These are phyloP conservation scores for Alouatta palliata DNA, from an alignment of 2,113 vertebrate genomes.

Conservation along the genomic window DNA sequence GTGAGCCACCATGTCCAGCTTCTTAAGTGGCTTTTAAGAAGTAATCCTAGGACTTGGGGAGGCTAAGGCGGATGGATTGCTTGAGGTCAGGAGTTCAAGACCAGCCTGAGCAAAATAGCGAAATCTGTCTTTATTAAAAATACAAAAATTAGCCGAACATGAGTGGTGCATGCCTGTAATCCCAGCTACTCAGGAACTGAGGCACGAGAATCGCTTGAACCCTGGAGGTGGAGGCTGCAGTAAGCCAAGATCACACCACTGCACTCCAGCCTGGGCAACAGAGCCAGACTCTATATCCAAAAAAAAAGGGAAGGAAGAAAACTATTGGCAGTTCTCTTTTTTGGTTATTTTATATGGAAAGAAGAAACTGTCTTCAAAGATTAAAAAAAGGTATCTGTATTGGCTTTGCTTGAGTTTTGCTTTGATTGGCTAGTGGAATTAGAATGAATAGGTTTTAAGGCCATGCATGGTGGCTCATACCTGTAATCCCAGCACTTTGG, in stretches of 20 bases:
- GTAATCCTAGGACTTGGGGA: not conserved
- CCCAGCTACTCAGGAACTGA: not conserved
- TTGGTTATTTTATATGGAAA: conserved; percentile 16
- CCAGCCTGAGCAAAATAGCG: not conserved
- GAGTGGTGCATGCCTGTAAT: not conserved
- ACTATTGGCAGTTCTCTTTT: not conserved
- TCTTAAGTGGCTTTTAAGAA: too few relatives aligned
- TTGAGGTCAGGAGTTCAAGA: not conserved
- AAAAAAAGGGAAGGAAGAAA: not conserved
- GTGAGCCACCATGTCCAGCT: too few relatives aligned
- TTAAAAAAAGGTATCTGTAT: not conserved
- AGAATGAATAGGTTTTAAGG: conserved; percentile 34
- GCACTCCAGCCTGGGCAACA: not conserved
- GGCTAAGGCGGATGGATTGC: not conserved
- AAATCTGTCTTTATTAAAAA: not conserved
- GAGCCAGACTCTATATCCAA: not conserved
- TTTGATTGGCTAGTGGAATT: conserved; percentile 43
- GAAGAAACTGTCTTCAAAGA: not conserved
- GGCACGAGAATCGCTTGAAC: not conserved
- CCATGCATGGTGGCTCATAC: too few relatives aligned
- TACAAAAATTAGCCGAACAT: not conserved
- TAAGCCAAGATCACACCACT: not conserved
- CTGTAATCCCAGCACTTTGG: too few relatives aligned
- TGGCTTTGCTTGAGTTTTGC: conserved; percentile 37
- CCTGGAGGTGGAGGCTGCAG: not conserved